A percentile compares a stretch with the other conserved stretches of the same genome.
phyloP scores from a whole-genome alignment of 2,888 invertebrate genomes.

The Miltochrista miniata region DNA sequence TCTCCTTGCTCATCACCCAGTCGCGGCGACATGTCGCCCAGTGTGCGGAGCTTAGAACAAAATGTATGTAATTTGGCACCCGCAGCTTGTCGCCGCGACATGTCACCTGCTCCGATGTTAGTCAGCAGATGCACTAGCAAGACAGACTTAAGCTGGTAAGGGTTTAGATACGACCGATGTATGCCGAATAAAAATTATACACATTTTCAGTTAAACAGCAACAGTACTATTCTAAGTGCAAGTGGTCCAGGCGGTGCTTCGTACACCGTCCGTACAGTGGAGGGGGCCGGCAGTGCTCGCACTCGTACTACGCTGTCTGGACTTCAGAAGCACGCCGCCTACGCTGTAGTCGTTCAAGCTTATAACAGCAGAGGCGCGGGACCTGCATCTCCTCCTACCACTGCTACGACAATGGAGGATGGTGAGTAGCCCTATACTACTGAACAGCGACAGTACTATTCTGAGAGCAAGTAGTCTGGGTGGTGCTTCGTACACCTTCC shows the following conservation, averaged over 20 bases:
- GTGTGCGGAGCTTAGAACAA: too few species aligned
- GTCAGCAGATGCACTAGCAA: too few species aligned
- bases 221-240: constrained; percentile 71
- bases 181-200: too few species aligned
- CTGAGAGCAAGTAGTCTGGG: constrained; percentile 75
- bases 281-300: constrained; percentile 89
- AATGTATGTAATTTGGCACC: too few species aligned
- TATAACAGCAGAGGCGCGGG: constrained; percentile 94
- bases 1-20: too few species aligned
- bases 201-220: constrained; percentile 65
- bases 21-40: too few species aligned
- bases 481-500: constrained; percentile 86
- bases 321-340: constrained; percentile 90
- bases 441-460: constrained; percentile 74
- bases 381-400: constrained; percentile 91
- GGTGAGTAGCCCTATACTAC: too few species aligned
- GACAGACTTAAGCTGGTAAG: too few species aligned
- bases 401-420: constrained; percentile 92
- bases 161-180: too few species aligned
- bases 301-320: constrained; percentile 86
- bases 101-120: too few species aligned
- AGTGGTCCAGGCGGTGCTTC: constrained; percentile 78
- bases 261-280: constrained; percentile 90
- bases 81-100: too few species aligned
- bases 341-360: constrained; percentile 93